phyloP scores from a whole-genome alignment of 2,113 vertebrate species.

The Phylloscopus trochiloides region DNA sequence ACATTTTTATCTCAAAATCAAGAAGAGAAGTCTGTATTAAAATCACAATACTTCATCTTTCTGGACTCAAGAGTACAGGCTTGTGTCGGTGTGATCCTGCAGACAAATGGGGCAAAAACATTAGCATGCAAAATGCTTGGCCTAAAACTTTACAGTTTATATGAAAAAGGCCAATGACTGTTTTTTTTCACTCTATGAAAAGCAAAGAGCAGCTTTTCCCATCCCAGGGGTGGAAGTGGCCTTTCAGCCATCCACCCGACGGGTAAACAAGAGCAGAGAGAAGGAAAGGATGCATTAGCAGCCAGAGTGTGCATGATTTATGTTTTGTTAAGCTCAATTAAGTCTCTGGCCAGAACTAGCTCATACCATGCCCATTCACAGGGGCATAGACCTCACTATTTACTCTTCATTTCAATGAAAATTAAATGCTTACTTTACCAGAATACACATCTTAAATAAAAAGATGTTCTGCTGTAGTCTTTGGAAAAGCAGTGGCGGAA shows the following conservation, averaged over 20 bases:
- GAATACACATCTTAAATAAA: background rate
- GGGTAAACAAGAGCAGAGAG: background rate
- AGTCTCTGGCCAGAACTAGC: background rate
- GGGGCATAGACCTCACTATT: background rate
- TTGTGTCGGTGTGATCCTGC: background rate
- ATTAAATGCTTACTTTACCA: background rate
- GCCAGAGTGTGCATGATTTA: background rate
- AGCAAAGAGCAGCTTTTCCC: background rate
- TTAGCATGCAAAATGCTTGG: background rate
- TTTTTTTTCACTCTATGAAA: background rate
- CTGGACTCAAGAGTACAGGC: background rate
- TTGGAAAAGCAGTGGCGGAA: background rate
- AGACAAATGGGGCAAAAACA: background rate
- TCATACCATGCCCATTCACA: background rate
- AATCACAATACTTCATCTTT: background rate
- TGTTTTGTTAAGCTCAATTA: constrained; percentile 29
- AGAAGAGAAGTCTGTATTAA: background rate
- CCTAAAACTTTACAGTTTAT: background rate
- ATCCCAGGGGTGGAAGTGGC: background rate
- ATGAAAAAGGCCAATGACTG: background rate
- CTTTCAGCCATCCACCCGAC: background rate
- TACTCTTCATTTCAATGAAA: constrained; percentile 11
- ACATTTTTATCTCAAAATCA: background rate
- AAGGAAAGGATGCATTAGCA: background rate
- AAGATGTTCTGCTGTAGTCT: background rate